Percentiles rank a stretch among this genome's conserved stretches.
Conservation (phyloP, 2,888 invertebrate species). For the Cosmopolites sordidus region DNA sequence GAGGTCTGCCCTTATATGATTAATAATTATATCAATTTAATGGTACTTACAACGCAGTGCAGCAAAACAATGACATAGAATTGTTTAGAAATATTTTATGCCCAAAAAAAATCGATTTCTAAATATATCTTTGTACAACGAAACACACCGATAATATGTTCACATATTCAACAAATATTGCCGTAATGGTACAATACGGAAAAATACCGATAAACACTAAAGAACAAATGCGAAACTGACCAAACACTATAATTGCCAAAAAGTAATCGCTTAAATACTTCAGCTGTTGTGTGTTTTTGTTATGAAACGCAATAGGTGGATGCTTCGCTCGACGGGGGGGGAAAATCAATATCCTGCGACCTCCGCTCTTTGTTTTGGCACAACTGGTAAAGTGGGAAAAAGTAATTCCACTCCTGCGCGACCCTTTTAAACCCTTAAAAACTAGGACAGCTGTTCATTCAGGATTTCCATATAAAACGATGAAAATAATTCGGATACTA, state of each 20-base stretch:
- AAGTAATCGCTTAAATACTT: not conserved
- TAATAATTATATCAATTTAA: not conserved
- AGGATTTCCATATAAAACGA: no score
- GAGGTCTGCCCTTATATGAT: no score
- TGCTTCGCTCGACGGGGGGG: not conserved
- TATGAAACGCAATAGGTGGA: slow-evolving; percentile 19
- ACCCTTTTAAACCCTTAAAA: slow-evolving; percentile 3
- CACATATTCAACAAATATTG: not conserved
- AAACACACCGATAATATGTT: not conserved
- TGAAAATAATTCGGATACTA: no score
- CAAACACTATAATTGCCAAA: not conserved
- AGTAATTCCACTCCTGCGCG: slow-evolving; percentile 3
- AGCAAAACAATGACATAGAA: slow-evolving; percentile 21
- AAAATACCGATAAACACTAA: not conserved
- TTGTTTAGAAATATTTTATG: not conserved
- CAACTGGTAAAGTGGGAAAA: not conserved
- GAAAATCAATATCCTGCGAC: slow-evolving; percentile 20
- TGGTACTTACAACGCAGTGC: slow-evolving; percentile 16
- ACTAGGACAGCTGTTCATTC: no score
- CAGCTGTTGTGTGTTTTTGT: slow-evolving; percentile 23
- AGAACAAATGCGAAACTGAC: not conserved
- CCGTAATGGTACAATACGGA: not conserved
- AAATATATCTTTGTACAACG: not conserved
- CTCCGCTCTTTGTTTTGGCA: slow-evolving; percentile 6
- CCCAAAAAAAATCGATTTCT: slow-evolving; percentile 2